Percentiles rank a stretch among this genome's conserved stretches.
Conservation (phyloP, 2,888 invertebrate species). For the Meteorus cinctellus region DNA sequence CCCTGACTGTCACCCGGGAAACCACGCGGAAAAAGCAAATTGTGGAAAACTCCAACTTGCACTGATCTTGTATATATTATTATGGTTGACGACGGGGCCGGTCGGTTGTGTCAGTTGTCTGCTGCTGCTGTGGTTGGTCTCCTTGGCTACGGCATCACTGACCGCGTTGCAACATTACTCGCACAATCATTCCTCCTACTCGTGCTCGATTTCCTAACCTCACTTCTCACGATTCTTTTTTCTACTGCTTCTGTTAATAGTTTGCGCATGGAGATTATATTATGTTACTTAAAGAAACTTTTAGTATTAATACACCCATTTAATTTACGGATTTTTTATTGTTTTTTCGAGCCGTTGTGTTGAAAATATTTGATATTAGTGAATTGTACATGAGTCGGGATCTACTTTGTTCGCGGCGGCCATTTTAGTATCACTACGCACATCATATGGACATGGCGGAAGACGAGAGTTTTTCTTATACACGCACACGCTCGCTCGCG, state of each 20-base stretch:
- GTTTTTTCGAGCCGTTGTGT: neutral
- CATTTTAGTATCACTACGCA: constrained; percentile 45
- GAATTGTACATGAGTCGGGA: constrained; percentile 44
- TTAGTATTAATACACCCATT: neutral
- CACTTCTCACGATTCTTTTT: neutral
- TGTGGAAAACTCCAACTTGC: constrained; percentile 45
- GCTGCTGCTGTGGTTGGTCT: constrained; percentile 66
- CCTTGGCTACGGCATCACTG: constrained; percentile 73
- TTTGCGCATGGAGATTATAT: neutral
- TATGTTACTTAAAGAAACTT: neutral
- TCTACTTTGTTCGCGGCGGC: constrained; percentile 48
- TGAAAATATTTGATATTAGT: constrained; percentile 21
- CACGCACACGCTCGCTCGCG: neutral
- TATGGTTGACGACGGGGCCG: constrained; percentile 62
- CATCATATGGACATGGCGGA: constrained; percentile 23
- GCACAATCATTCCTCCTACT: neutral
- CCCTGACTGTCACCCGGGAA: constrained; percentile 65
- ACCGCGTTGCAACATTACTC: constrained; percentile 58
- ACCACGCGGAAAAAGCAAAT: constrained; percentile 58
- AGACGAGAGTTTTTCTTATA: constrained; percentile 4
- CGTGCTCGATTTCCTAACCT: neutral
- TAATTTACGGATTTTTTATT: neutral
- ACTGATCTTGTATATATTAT: constrained; percentile 46
- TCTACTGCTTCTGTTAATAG: neutral
- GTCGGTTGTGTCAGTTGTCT: constrained; percentile 69